Percentiles rank a stretch among this genome's conserved stretches.
These are phyloP conservation scores for Corythoichthys intestinalis DNA, from an alignment of 2,113 vertebrate genomes.

Conservation along the genomic window DNA sequence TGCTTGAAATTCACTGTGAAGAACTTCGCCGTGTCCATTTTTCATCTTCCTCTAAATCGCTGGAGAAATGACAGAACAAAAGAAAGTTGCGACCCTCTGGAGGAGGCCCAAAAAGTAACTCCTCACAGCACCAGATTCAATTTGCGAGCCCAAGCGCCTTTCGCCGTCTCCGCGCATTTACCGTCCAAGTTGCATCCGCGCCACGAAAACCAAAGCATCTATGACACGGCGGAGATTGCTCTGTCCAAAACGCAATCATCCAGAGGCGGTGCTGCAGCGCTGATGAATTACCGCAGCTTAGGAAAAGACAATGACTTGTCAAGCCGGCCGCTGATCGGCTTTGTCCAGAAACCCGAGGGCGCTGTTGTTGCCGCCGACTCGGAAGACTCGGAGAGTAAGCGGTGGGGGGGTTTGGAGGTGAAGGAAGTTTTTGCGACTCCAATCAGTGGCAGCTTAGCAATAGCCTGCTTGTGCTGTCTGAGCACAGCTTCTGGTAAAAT, in stretches of 20 bases:
- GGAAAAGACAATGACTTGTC: constrained; percentile 63
- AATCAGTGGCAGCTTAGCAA: neutral
- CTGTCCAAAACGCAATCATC: constrained; percentile 68
- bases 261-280: constrained; percentile 56
- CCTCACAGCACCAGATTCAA: constrained; percentile 26
- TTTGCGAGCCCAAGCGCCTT: constrained; percentile 43
- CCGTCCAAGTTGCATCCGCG: constrained; percentile 34
- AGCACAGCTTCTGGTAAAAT: neutral
- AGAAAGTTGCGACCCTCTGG: neutral
- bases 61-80: constrained; percentile 44
- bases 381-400: neutral
- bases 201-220: constrained; percentile 55
- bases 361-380: neutral
- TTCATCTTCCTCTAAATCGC: constrained; percentile 48
- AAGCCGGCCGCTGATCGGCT: constrained; percentile 37
- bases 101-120: neutral
- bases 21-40: constrained; percentile 25
- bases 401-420: neutral
- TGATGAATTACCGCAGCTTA: constrained; percentile 63
- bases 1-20: constrained; percentile 18
- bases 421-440: neutral
- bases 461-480: neutral
- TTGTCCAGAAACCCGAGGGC: constrained; percentile 3
- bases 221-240: constrained; percentile 63
- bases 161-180: constrained; percentile 45